phyloP scores from a whole-genome alignment of 2,797 vertebrate species.

The Ptychadena robeensis region DNA sequence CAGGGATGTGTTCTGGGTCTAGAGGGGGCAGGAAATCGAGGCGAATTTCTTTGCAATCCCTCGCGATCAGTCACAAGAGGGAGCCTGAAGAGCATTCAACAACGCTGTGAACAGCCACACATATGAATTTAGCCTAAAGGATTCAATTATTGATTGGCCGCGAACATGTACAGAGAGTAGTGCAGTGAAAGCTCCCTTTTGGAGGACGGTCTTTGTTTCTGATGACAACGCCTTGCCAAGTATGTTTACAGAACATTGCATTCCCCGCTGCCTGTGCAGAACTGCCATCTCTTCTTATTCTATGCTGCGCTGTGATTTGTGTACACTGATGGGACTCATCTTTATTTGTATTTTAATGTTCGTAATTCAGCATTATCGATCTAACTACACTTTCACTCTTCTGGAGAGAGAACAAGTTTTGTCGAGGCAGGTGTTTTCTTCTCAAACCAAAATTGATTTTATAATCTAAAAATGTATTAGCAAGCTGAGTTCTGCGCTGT shows the following conservation, averaged over 20 bases:
- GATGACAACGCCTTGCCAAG: not conserved
- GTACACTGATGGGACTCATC: conserved; percentile 5
- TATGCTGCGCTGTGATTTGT: conserved; percentile 1
- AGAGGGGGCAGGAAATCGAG: too few species aligned
- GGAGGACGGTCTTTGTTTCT: too few species aligned
- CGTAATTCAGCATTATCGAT: conserved; percentile 37
- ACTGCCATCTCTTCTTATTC: not conserved
- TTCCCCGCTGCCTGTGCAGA: not conserved
- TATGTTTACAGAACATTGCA: not conserved
- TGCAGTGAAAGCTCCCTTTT: not conserved
- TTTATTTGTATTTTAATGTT: conserved; percentile 47
- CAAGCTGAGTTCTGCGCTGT: not conserved
- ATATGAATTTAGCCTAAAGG: too few species aligned
- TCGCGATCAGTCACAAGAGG: too few species aligned
- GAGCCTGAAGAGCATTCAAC: too few species aligned
- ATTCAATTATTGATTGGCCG: not conserved
- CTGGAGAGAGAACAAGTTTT: conserved; percentile 11
- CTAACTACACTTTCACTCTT: conserved; percentile 3
- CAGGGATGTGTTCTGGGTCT: too few species aligned
- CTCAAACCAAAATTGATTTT: conserved; percentile 49
- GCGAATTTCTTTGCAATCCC: too few species aligned
- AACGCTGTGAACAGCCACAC: too few species aligned
- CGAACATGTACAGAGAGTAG: not conserved
- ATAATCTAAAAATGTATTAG: conserved; percentile 43
- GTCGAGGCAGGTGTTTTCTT: conserved; percentile 49